Conservation (phyloP, 1,140 invertebrate genomes). For the Zaprionus davidi region DNA sequence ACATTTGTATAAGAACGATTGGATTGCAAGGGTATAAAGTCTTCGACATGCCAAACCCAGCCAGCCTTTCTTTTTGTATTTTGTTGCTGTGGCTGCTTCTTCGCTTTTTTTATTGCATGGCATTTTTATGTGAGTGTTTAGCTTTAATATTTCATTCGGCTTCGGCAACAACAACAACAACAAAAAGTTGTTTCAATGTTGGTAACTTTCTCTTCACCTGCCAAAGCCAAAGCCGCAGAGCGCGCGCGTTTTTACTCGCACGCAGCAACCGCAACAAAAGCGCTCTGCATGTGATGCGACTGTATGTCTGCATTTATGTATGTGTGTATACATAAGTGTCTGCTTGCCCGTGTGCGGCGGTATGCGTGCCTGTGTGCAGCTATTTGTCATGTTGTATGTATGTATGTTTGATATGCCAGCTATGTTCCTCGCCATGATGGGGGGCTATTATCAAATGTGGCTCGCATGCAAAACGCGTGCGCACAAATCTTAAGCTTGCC, state of each 20-base stretch:
- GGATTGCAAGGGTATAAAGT: no score
- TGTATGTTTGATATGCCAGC: constrained; percentile 53
- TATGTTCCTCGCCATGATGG: constrained; percentile 55
- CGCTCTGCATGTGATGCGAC: neutral
- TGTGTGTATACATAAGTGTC: constrained; percentile 7
- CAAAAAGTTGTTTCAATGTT: constrained; percentile 80
- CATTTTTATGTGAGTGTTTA: constrained; percentile 41
- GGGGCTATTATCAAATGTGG: constrained; percentile 69
- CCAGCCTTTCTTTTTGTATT: constrained; percentile 30
- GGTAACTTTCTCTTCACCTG: constrained; percentile 79
- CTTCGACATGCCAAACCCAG: no score
- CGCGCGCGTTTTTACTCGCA: constrained; percentile 58
- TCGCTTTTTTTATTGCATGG: constrained; percentile 54
- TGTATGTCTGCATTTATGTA: neutral
- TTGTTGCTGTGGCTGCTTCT: constrained; percentile 55
- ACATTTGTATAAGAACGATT: no score
- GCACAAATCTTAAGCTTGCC: constrained; percentile 48
- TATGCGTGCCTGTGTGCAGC: constrained; percentile 6
- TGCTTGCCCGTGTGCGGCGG: neutral
- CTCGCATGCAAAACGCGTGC: constrained; percentile 75
- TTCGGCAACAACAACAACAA: constrained; percentile 59
- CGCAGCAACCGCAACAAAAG: constrained; percentile 59
- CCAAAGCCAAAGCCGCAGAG: constrained; percentile 40
- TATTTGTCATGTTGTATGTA: constrained; percentile 38
- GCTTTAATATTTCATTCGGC: constrained; percentile 44